phyloP scores from a whole-genome alignment of 2,797 vertebrate species.

The Paguma larvata region DNA sequence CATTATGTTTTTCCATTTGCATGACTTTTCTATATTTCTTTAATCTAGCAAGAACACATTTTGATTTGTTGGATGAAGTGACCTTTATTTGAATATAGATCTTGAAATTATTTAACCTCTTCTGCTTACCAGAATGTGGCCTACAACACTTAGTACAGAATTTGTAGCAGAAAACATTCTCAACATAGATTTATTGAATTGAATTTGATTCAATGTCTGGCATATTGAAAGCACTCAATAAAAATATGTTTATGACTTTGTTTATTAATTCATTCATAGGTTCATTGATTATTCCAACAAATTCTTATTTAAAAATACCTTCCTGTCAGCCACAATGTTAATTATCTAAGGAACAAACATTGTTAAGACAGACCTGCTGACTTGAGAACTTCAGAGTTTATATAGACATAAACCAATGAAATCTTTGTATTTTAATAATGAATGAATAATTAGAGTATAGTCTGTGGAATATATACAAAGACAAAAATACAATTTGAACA shows the following conservation, averaged over 20 bases:
- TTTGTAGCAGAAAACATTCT: background rate
- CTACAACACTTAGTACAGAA: background rate
- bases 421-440: background rate
- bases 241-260: background rate
- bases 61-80: background rate
- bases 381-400: conserved; percentile 6
- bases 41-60: background rate
- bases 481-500: background rate
- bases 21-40: background rate
- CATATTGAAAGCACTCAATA: background rate
- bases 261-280: background rate
- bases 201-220: background rate
- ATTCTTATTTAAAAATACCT: background rate
- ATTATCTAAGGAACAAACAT: background rate
- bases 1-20: background rate
- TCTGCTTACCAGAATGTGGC: background rate
- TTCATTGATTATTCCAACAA: background rate
- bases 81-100: background rate
- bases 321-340: background rate
- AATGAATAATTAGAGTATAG: background rate
- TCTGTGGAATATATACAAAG: background rate
- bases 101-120: conserved; percentile 2
- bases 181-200: background rate
- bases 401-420: background rate
- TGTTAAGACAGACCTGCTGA: background rate